Evolutionary conservation across 2,113 vertebrate species (phyloP).

Genomic region (Poicephalus meyeri): DNA sequence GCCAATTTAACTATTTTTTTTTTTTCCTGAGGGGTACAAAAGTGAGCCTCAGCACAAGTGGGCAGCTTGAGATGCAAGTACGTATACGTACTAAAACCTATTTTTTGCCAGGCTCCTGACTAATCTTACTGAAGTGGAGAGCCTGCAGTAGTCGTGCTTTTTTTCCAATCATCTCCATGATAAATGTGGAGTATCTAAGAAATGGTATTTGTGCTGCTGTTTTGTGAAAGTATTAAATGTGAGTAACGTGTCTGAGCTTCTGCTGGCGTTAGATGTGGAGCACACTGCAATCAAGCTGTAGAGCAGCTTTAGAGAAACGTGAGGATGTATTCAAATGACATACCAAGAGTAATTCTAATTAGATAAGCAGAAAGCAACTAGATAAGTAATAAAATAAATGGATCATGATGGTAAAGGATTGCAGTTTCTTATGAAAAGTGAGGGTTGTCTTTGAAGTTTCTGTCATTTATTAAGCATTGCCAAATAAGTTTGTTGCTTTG

Average conservation of each 20-base stretch:
- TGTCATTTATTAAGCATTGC: background rate
- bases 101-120: background rate
- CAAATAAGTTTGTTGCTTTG: background rate
- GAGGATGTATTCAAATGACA: background rate
- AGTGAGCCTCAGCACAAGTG: background rate
- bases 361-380: background rate
- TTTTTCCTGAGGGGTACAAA: background rate
- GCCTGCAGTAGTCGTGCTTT: background rate
- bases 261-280: background rate
- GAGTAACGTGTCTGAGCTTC: background rate
- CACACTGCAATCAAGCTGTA: fast-evolving
- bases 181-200: background rate
- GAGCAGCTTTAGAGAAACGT: background rate
- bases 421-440: background rate
- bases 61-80: background rate
- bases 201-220: background rate
- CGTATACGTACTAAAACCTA: background rate
- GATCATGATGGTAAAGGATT: background rate
- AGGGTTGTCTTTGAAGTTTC: background rate
- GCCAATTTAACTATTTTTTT: background rate
- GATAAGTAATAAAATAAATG: background rate
- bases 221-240: background rate
- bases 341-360: background rate
- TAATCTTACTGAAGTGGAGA: background rate
- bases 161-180: background rate